phyloP scores from a whole-genome alignment of 2,113 vertebrate genomes.

The Xenopus laevis region DNA sequence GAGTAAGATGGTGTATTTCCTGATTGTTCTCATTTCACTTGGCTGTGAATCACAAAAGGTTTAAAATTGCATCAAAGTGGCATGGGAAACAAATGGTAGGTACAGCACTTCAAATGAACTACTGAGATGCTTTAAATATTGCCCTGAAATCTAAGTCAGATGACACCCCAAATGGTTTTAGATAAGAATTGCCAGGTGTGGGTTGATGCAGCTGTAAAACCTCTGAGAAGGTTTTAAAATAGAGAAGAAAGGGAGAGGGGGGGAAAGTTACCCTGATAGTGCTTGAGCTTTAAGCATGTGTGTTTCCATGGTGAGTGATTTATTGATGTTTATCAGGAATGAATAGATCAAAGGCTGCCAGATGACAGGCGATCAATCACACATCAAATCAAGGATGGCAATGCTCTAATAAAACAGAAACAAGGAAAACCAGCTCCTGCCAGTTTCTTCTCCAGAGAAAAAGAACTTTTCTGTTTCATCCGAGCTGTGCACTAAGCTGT shows the following conservation, averaged over 20 bases:
- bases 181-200: constrained; percentile 66
- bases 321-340: constrained; percentile 91
- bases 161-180: constrained; percentile 61
- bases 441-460: constrained; percentile 80
- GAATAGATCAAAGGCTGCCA: constrained; percentile 86
- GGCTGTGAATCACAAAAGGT: neutral
- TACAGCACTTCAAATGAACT: constrained; percentile 48
- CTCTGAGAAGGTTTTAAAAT: constrained; percentile 59
- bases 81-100: constrained; percentile 49
- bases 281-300: constrained; percentile 73
- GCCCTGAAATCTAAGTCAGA: constrained; percentile 53
- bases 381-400: constrained; percentile 87
- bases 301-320: constrained; percentile 90
- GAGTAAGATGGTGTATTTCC: neutral
- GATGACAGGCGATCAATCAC: constrained; percentile 88
- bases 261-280: constrained; percentile 77
- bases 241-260: constrained; percentile 50
- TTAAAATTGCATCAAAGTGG: neutral
- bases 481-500: constrained; percentile 70
- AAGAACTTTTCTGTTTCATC: constrained; percentile 82
- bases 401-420: constrained; percentile 85
- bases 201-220: constrained; percentile 74
- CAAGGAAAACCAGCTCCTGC: constrained; percentile 81
- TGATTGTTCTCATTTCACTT: neutral
- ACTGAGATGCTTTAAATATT: constrained; percentile 53